These are phyloP conservation scores for Eremobia ochroleuca DNA, from an alignment of 2,888 invertebrate species.

Conservation along the genomic window DNA sequence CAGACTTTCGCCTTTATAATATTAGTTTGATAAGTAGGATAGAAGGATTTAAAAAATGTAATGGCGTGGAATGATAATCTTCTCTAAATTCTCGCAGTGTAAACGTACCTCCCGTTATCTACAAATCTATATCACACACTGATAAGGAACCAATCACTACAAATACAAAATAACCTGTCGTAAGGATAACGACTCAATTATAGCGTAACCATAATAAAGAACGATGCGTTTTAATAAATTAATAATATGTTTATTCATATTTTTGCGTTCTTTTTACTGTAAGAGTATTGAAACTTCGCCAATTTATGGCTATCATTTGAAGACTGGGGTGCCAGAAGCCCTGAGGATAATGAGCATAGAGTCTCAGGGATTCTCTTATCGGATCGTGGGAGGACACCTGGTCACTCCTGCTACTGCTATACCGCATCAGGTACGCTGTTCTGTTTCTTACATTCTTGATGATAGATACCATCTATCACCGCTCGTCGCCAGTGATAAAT, in stretches of 20 bases:
- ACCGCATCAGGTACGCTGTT: slow-evolving; percentile 76
- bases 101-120: neutral
- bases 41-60: too few species aligned
- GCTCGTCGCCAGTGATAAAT: too few species aligned
- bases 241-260: slow-evolving; percentile 50
- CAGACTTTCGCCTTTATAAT: too few species aligned
- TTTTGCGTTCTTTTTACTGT: slow-evolving; percentile 46
- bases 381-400: slow-evolving; percentile 79
- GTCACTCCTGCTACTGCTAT: slow-evolving; percentile 69
- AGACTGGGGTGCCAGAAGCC: slow-evolving; percentile 78
- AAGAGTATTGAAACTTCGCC: slow-evolving; percentile 47
- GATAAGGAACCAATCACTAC: slow-evolving; percentile 43
- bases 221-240: slow-evolving; percentile 38
- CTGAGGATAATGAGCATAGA: slow-evolving; percentile 51
- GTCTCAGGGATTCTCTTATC: slow-evolving; percentile 60
- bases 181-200: slow-evolving; percentile 13
- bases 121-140: slow-evolving; percentile 6
- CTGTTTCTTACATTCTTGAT: neutral
- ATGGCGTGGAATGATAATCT: too few species aligned
- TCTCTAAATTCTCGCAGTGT: neutral
- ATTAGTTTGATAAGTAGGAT: too few species aligned
- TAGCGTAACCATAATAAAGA: slow-evolving; percentile 3
- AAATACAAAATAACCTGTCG: slow-evolving; percentile 28
- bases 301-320: slow-evolving; percentile 75
- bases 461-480: too few species aligned